Conservation (phyloP, 2,888 invertebrate species). For the Carabus problematicus region DNA sequence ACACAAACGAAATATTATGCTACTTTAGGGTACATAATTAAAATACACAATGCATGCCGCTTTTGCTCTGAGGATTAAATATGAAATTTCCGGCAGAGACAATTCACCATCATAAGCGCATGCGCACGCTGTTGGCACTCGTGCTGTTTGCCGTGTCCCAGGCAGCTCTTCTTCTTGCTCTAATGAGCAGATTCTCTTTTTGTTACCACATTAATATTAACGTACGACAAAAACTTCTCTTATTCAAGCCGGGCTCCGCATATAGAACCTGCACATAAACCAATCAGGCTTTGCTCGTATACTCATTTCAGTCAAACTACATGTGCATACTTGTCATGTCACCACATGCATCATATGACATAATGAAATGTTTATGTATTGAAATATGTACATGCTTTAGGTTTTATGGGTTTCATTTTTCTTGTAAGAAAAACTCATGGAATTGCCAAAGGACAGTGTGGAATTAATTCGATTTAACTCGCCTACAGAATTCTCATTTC, state of each 20-base stretch:
- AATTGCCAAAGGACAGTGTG: too few species aligned
- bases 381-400: too few species aligned
- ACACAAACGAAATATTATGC: constrained; percentile 11
- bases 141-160: constrained; percentile 16
- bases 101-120: constrained; percentile 11
- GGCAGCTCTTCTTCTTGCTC: constrained; percentile 5
- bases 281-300: neutral
- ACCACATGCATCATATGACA: too few species aligned
- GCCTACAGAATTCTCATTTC: too few species aligned
- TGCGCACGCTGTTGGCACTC: constrained; percentile 2
- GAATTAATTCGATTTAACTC: too few species aligned
- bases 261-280: too few species aligned
- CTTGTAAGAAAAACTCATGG: too few species aligned
- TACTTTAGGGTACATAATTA: constrained; percentile 15
- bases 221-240: constrained; percentile 16
- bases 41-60: constrained; percentile 13
- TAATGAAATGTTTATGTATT: too few species aligned
- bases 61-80: constrained; percentile 17
- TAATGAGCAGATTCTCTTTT: constrained; percentile 29
- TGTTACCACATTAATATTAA: constrained; percentile 21
- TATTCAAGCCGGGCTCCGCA: too few species aligned
- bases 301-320: neutral
- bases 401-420: too few species aligned
- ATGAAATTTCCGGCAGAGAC: constrained; percentile 24
- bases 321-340: too few species aligned